Base-by-base conservation (phyloP, 2,797 vertebrate genomes). In the Staurois parvus region DNA sequence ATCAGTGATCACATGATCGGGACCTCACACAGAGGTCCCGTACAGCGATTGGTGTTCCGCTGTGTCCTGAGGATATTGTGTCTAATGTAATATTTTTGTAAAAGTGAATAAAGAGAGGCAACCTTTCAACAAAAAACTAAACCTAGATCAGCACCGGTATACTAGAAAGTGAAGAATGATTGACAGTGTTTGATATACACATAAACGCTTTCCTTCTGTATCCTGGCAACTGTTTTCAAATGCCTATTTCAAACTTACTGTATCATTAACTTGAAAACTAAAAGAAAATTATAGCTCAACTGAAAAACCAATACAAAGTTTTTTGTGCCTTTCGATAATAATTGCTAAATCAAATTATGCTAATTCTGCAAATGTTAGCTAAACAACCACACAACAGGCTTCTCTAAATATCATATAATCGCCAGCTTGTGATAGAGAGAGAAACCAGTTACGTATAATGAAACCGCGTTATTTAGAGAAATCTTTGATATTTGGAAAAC, bases 401-500 rank as follows among this genome's bases (percentile, higher is more conserved):
- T 86, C 34, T 86, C 85, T 86, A 86, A 86, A 86, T 86, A 83
- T 83, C 85, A 86, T 56, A 21, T 68, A 72, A 66, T 83, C 56
- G 72, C 74, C 75, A 86, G 85, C 85, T n/a, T 86, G 80, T 78
- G 80, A 79, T 83, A 34, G 70, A 52, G 13, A 76, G 59, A 83
- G 42, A 83, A 48, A 72, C 29, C 69, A 37, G 45, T 73, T 73
- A 24, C 34, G 40, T 67, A 52, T 83, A 83, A 86, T 86, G 74
- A 78, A 86, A 83, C 59, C 42, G 75, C 83, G 85, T 73, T 86
- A 86, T 86, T 86, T 86, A 78, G 75, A 83, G 40, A 77, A 82
- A 81, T 85, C 80, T 78, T 78, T 86, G 85, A 86, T 86, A 86
- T 86, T 86, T 82, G 76, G 56, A 82, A 80, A 86, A 86, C 74